These are phyloP conservation scores for Tachuris rubrigastra DNA, from an alignment of 2,113 vertebrate species.

Conservation along the genomic window DNA sequence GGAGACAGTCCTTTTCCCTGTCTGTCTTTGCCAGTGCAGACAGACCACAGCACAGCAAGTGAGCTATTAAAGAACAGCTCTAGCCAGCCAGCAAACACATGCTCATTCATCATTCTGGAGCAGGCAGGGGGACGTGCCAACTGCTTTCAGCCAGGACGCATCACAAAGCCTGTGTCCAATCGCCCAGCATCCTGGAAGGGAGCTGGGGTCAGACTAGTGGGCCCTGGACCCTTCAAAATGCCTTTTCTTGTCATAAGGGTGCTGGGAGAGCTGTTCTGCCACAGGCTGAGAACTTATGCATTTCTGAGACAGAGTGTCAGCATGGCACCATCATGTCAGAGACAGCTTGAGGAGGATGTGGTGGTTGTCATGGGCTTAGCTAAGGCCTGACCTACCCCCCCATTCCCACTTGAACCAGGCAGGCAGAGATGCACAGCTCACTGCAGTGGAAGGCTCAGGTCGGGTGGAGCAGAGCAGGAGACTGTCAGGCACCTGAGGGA, in stretches of 20 bases:
- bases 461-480: rapidly evolving
- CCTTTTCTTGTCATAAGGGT: background rate
- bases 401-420: background rate
- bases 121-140: background rate
- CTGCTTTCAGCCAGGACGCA: background rate
- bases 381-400: background rate
- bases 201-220: background rate
- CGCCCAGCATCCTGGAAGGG: background rate
- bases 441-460: background rate
- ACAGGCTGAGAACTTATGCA: background rate
- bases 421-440: background rate
- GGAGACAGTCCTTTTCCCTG: background rate
- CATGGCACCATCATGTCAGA: background rate
- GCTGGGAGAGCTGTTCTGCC: background rate
- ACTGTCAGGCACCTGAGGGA: background rate
- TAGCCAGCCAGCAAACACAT: background rate
- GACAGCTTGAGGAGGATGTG: background rate
- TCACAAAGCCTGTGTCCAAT: background rate
- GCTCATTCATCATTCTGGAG: conserved; percentile 21
- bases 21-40: conserved; percentile 10
- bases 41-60: conserved; percentile 31
- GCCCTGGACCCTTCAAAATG: background rate
- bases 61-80: conserved; percentile 48
- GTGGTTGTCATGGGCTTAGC: background rate
- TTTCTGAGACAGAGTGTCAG: background rate